Evolutionary conservation across 2,113 vertebrate species (phyloP).

Genomic region (Tychaedon coryphoeus): DNA sequence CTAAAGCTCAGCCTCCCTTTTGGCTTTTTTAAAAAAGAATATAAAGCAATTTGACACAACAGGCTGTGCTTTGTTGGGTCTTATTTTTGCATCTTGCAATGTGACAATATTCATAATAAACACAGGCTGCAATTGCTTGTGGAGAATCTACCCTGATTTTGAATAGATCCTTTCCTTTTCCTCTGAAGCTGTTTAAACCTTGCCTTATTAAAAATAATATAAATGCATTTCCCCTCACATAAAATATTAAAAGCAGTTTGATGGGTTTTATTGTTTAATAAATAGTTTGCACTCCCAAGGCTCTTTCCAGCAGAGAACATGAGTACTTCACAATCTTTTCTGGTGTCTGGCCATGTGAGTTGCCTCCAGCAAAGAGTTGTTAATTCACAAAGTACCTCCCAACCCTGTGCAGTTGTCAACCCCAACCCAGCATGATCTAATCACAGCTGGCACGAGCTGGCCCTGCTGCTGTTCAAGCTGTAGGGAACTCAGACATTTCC

Average conservation of each 20-base stretch:
- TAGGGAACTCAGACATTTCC: background rate
- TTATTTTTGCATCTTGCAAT: background rate
- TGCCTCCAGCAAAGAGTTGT: slow-evolving; percentile 20
- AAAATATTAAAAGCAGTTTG: slow-evolving; percentile 1
- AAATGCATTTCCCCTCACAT: background rate
- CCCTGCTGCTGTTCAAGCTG: background rate
- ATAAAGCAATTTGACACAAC: background rate
- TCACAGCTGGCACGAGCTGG: background rate
- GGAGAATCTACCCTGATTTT: background rate
- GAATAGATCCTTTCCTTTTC: background rate
- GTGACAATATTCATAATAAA: slow-evolving; percentile 10
- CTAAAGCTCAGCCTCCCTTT: background rate
- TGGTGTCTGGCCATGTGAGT: background rate
- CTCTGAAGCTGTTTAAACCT: background rate
- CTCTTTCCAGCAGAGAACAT: background rate
- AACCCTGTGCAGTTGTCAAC: background rate
- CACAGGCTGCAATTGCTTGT: background rate
- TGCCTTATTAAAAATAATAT: background rate
- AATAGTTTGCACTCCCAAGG: background rate
- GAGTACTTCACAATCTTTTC: background rate
- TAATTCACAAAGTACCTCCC: rapidly evolving
- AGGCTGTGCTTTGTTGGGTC: slow-evolving; percentile 17
- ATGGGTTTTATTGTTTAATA: slow-evolving; percentile 34
- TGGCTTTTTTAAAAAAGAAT: background rate
- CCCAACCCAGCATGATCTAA: background rate